Evolutionary conservation across 2,888 invertebrate species (phyloP), one percentile per base, ranked within the genome.

Genomic region (Hirtodrosophila confusa): DNA sequence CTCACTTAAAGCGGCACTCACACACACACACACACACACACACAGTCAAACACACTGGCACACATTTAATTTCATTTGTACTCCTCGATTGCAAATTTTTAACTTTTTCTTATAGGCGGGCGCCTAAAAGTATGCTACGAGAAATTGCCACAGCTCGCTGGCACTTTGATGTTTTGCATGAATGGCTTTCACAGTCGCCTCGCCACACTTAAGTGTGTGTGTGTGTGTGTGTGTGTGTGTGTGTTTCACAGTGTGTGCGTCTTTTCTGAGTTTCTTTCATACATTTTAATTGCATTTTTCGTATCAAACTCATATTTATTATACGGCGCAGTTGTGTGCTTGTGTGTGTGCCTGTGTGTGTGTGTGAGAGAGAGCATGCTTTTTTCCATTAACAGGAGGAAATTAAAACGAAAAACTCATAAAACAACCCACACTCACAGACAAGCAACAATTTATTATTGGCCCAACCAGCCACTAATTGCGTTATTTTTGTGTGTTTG

Each of bases 251-350:
- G 8, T 31, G 36, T 54, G 11, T 44, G 57, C 58, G 61, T 82
- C 79, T 86, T 85, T 49, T 64, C 39, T 17, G 54, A 65, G 64
- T 51, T 66, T 53, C 84, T 72, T 63, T 60, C 70, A 75, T 79
- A 78, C 86, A 78, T 82, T 88, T 82, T 82, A 82, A 82, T 82
- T 82, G 86, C 82, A 83, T 80, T 80, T 80, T 74, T 77, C 66
- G 57, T 74, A 83, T 78, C 83, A 76, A 75, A 83, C 72, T 75
- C 80, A 68, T 86, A 88, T 85, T 82, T 88, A 68, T 79, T 70
- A 68, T 75, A 60, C 37, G 54, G 44, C 33, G 41, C 58, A 49
- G 40, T 50, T 33, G 43, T 39, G 45, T 55, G 49, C 39, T 17
- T 55, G 57, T n/a, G 41, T 29, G 41, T 43, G 37, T 67, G 4